A percentile compares a stretch with the other conserved stretches of the same genome.
Evolutionary conservation across 2,888 invertebrate genomes (phyloP).

Genomic region (Capitulum mitella): DNA sequence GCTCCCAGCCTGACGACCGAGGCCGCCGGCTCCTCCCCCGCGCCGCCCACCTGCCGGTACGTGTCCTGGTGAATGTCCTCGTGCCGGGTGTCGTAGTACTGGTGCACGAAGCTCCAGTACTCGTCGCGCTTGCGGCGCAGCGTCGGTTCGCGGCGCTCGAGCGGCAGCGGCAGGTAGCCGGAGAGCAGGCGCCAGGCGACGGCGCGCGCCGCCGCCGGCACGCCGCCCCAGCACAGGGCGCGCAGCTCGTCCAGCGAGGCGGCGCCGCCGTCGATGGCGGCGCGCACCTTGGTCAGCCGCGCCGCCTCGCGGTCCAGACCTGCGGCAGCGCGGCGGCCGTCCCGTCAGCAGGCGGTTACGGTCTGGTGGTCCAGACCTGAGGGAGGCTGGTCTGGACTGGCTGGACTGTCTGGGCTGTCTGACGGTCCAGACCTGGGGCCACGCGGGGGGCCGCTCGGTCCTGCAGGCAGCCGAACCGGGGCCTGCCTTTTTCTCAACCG

Average conservation of each 20-base stretch:
- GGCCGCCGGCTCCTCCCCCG: too few relatives aligned
- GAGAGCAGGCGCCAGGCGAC: slow-evolving; percentile 62
- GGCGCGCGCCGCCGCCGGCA: slow-evolving; percentile 75
- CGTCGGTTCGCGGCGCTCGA: slow-evolving; percentile 78
- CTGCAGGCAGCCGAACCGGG: too few relatives aligned
- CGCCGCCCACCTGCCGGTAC: slow-evolving; percentile 62
- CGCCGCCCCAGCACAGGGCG: slow-evolving; percentile 91
- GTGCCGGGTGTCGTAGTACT: slow-evolving; percentile 89
- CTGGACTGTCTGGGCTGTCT: too few relatives aligned
- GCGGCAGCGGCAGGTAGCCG: slow-evolving; percentile 88
- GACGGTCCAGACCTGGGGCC: too few relatives aligned
- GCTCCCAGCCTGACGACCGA: too few relatives aligned
- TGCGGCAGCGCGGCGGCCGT: too few relatives aligned
- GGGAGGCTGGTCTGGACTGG: too few relatives aligned
- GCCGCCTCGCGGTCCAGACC: slow-evolving; percentile 50
- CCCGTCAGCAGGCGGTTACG: too few relatives aligned
- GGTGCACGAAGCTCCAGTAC: slow-evolving; percentile 89
- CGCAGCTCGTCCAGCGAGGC: slow-evolving; percentile 79
- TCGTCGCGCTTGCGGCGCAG: slow-evolving; percentile 87
- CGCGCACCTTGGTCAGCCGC: slow-evolving; percentile 77
- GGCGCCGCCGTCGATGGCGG: slow-evolving; percentile 64
- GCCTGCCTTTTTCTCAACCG: too few relatives aligned
- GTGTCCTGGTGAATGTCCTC: slow-evolving; percentile 87
- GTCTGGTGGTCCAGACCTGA: too few relatives aligned
- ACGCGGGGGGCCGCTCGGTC: too few relatives aligned